These are phyloP conservation scores for Bryconaethiops microstoma DNA, from an alignment of 2,797 vertebrate species.

Conservation along the genomic window DNA sequence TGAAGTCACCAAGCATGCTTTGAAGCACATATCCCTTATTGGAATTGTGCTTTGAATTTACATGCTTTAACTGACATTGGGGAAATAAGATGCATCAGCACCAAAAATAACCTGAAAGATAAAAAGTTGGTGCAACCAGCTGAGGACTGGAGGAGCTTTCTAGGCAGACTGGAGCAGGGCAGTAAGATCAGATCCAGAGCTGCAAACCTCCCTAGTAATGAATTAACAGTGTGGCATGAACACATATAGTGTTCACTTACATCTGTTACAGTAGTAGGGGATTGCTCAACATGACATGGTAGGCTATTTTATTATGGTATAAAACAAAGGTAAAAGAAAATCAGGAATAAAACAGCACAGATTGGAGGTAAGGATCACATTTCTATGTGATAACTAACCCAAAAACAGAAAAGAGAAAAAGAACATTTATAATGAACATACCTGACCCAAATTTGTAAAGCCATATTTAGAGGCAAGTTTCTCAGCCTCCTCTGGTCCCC, in stretches of 20 bases:
- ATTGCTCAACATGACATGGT: too few relatives aligned
- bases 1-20: too few relatives aligned
- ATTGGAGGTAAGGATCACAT: neutral
- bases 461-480: slow-evolving; percentile 83
- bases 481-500: slow-evolving; percentile 80
- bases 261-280: too few relatives aligned
- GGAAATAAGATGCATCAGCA: too few relatives aligned
- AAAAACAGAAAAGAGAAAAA: neutral
- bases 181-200: neutral
- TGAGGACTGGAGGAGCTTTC: too few relatives aligned
- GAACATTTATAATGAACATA: slow-evolving; percentile 58
- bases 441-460: slow-evolving; percentile 88
- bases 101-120: too few relatives aligned
- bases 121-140: too few relatives aligned
- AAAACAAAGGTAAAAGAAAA: neutral
- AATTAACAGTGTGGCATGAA: neutral
- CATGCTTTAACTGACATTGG: too few relatives aligned
- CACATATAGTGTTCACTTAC: neutral
- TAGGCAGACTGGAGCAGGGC: neutral
- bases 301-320: too few relatives aligned
- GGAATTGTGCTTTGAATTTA: too few relatives aligned
- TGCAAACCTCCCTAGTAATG: neutral
- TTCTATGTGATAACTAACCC: neutral
- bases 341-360: neutral
- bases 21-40: too few relatives aligned